These are phyloP conservation scores for Muscina levida DNA, from an alignment of 2,888 invertebrate genomes.

Conservation along the genomic window DNA sequence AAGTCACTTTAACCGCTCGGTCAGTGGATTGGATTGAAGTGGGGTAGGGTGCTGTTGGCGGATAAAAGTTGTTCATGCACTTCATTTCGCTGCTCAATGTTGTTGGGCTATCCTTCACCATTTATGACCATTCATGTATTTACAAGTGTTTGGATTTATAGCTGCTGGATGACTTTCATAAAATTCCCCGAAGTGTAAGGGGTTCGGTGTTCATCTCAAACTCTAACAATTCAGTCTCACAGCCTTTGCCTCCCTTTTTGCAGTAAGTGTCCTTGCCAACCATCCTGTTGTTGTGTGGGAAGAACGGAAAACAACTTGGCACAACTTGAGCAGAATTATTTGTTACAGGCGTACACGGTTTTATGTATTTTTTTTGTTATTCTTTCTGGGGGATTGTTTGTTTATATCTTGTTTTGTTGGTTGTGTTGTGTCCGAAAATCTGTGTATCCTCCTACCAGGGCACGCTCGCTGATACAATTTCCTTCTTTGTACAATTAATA, in stretches of 20 bases:
- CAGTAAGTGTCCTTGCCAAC: too few relatives aligned
- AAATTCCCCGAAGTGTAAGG: neutral
- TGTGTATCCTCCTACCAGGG: neutral
- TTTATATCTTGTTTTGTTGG: slow-evolving; percentile 18
- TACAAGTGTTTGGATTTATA: slow-evolving; percentile 41
- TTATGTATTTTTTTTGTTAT: neutral
- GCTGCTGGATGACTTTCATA: slow-evolving; percentile 28
- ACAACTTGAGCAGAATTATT: slow-evolving; percentile 31
- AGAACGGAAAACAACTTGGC: neutral
- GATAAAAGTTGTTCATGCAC: too few relatives aligned
- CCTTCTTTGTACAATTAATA: slow-evolving; percentile 46
- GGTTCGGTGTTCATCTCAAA: slow-evolving; percentile 38
- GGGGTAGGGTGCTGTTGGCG: neutral
- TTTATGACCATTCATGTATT: slow-evolving; percentile 38
- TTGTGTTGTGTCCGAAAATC: slow-evolving; percentile 22
- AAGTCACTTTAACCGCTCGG: slow-evolving; percentile 27
- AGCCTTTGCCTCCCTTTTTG: neutral
- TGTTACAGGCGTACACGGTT: slow-evolving; percentile 36
- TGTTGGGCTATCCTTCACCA: slow-evolving; percentile 9
- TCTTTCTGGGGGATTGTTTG: slow-evolving; percentile 1
- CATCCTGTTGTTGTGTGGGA: neutral
- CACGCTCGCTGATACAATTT: slow-evolving; percentile 29
- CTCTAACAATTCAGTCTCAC: neutral
- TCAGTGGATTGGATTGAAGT: neutral
- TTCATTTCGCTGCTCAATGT: neutral